phyloP scores from a whole-genome alignment of 1,140 invertebrate species.

The Drosophila persimilis region DNA sequence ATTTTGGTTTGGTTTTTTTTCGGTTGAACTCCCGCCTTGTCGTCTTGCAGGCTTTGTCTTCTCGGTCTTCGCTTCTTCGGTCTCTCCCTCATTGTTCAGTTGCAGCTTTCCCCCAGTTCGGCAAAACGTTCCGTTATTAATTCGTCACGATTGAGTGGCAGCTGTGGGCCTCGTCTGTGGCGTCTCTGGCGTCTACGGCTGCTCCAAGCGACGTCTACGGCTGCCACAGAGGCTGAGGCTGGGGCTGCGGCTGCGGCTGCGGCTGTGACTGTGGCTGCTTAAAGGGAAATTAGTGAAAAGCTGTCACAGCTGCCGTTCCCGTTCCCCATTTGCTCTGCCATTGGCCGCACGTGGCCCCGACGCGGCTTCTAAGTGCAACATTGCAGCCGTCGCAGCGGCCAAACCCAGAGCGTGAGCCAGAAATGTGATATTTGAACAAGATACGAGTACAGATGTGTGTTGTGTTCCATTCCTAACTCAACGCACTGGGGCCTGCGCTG shows the following conservation, averaged over 20 bases:
- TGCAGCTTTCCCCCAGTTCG: conserved; percentile 53
- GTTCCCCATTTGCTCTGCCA: not conserved
- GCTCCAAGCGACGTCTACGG: conserved; percentile 7
- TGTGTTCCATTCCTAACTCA: too few species aligned
- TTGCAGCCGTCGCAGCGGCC: conserved; percentile 5
- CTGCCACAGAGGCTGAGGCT: too few species aligned
- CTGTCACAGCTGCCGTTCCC: conserved; percentile 58
- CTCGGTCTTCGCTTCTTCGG: not conserved
- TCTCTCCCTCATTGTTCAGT: conserved; percentile 18
- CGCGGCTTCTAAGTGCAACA: conserved; percentile 23
- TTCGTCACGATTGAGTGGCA: conserved; percentile 77
- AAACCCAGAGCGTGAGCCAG: not conserved
- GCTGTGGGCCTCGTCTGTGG: conserved; percentile 25
- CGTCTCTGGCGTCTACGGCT: not conserved
- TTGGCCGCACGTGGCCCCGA: conserved; percentile 36
- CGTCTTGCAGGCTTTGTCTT: conserved; percentile 1
- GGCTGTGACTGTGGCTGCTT: conserved; percentile 43
- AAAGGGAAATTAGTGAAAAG: conserved; percentile 76
- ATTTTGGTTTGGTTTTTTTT: conserved; percentile 15
- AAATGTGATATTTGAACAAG: conserved; percentile 25
- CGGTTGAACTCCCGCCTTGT: conserved; percentile 9
- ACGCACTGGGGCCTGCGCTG: too few species aligned
- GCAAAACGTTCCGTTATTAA: conserved; percentile 69
- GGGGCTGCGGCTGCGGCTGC: conserved; percentile 18
- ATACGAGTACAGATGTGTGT: not conserved